phyloP scores from a whole-genome alignment of 1,140 invertebrate species.

The Daktulosphaira vitifoliae region DNA sequence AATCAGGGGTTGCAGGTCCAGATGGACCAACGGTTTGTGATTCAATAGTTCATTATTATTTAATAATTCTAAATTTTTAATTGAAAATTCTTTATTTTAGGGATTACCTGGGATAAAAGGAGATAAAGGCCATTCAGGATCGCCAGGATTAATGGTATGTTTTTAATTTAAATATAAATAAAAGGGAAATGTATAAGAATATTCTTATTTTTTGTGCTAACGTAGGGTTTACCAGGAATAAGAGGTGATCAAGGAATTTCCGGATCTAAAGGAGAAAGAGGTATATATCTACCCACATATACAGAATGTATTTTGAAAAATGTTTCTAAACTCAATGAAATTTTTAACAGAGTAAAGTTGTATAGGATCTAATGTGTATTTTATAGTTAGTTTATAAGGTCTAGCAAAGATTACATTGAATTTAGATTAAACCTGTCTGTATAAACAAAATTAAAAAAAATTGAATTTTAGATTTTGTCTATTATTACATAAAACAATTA shows the following conservation, averaged over 20 bases:
- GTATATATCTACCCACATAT: neutral
- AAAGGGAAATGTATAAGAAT: too few species aligned
- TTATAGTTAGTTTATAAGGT: too few species aligned
- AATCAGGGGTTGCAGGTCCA: constrained; percentile 55
- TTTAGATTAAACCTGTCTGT: too few species aligned
- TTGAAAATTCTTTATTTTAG: constrained; percentile 43
- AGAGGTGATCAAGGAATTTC: constrained; percentile 41
- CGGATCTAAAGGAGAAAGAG: constrained; percentile 29
- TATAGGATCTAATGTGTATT: too few species aligned
- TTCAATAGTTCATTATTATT: neutral
- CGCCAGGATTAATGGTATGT: constrained; percentile 55
- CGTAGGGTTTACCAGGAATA: constrained; percentile 39
- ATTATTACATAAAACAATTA: too few species aligned
- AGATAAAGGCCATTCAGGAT: constrained; percentile 63
- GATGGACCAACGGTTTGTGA: constrained; percentile 52
- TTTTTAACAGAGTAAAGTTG: too few species aligned
- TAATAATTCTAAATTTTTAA: neutral
- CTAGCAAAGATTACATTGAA: too few species aligned
- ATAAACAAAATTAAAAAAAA: too few species aligned
- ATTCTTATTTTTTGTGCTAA: neutral
- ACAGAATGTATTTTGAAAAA: too few species aligned
- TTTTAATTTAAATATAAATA: too few species aligned
- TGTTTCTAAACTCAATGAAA: too few species aligned
- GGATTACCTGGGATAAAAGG: constrained; percentile 59
- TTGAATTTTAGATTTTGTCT: too few species aligned